Percentiles rank a stretch among this genome's conserved stretches.
Evolutionary conservation across 53 echinoderm and acorn worm genomes (phyloP).

Genomic region (Hippasteria phrygiana): DNA sequence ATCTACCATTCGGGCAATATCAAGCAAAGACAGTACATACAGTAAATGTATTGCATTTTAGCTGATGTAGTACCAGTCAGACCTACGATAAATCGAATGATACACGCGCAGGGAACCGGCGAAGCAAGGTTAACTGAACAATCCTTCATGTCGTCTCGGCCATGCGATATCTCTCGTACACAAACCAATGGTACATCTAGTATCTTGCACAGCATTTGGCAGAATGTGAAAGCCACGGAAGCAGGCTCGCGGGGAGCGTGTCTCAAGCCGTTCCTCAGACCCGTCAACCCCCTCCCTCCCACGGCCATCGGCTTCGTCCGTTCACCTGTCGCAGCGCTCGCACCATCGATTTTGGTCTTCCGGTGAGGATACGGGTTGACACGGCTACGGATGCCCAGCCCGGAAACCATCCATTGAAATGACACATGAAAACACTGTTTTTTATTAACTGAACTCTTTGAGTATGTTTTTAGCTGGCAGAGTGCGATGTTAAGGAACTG

Average conservation of each 20-base stretch:
- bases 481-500: neutral
- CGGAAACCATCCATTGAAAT: slow-evolving; percentile 47
- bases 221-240: slow-evolving; percentile 20
- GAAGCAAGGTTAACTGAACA: slow-evolving; percentile 11
- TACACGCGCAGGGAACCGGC: neutral
- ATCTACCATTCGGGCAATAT: no score
- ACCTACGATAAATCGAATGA: neutral
- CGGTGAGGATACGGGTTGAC: slow-evolving; percentile 42
- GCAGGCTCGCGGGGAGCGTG: neutral
- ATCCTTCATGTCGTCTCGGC: slow-evolving; percentile 1
- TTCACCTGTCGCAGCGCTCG: slow-evolving; percentile 51
- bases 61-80: no score
- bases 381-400: slow-evolving; percentile 8
- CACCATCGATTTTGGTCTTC: slow-evolving; percentile 57
- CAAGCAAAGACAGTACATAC: no score
- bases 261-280: slow-evolving; percentile 29
- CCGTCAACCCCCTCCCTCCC: slow-evolving; percentile 23
- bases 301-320: slow-evolving; percentile 24
- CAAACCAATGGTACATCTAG: neutral
- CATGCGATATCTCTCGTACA: neutral
- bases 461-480: neutral
- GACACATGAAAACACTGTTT: slow-evolving; percentile 21
- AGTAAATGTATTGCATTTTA: no score
- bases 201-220: neutral
- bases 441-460: slow-evolving; percentile 14